phyloP scores from a whole-genome alignment of 2,797 vertebrate species.

The Gymnothorax javanicus region DNA sequence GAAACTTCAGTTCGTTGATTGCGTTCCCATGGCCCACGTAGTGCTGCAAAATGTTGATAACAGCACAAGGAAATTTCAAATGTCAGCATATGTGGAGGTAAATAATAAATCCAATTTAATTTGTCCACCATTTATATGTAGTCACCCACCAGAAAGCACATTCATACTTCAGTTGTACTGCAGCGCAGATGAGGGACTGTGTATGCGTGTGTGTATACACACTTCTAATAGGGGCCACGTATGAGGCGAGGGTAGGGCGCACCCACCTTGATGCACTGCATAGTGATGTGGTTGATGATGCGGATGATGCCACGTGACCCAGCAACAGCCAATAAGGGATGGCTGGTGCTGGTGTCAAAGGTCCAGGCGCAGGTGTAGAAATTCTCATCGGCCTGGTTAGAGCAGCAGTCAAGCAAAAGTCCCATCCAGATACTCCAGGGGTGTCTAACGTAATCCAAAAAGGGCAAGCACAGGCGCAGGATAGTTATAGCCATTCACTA shows the following conservation, averaged over 20 bases:
- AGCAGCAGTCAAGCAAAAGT: slow-evolving; percentile 63
- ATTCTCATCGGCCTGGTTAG: slow-evolving; percentile 90
- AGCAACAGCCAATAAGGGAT: slow-evolving; percentile 92
- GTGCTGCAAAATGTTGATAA: slow-evolving; percentile 74
- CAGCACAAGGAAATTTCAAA: background rate
- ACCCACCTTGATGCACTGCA: slow-evolving; percentile 97
- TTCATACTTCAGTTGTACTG: background rate
- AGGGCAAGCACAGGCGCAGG: too few species aligned
- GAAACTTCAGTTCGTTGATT: slow-evolving; percentile 98
- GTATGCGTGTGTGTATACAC: background rate
- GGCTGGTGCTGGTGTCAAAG: slow-evolving; percentile 96
- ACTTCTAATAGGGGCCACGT: background rate
- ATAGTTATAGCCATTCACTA: too few species aligned
- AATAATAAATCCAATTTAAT: too few species aligned
- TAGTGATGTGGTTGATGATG: slow-evolving; percentile 97
- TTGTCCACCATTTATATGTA: too few species aligned
- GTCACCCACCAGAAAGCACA: too few species aligned
- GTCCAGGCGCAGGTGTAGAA: slow-evolving; percentile 99
- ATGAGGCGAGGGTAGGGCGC: background rate
- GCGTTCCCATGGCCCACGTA: slow-evolving; percentile 98
- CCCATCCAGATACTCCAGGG: too few species aligned
- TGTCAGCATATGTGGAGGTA: too few species aligned
- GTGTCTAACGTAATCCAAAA: too few species aligned
- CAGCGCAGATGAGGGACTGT: background rate
- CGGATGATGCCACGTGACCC: slow-evolving; percentile 97